Evolutionary conservation across 2,113 vertebrate species (phyloP).

Genomic region (Dasypus novemcinctus): DNA sequence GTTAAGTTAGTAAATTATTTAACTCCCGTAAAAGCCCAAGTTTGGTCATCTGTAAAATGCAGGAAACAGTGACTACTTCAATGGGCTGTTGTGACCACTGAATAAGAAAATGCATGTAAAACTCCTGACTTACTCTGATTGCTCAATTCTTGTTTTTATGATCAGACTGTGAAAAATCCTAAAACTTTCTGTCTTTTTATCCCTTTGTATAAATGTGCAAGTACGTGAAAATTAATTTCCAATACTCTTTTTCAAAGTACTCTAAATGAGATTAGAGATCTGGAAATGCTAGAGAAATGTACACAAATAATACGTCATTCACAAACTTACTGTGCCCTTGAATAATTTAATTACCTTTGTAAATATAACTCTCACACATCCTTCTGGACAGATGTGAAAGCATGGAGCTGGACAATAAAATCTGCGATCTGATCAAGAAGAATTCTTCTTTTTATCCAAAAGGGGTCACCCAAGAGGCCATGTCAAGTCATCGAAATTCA

Average conservation of each 20-base stretch:
- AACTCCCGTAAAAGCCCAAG: not conserved
- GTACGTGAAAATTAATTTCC: not conserved
- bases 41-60: not conserved
- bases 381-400: conserved; percentile 83
- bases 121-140: not conserved
- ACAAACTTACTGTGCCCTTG: not conserved
- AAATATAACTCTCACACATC: not conserved
- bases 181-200: not conserved
- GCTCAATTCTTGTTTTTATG: not conserved
- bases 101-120: not conserved
- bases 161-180: not conserved
- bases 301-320: not conserved
- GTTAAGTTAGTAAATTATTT: not conserved
- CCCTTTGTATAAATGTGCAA: not conserved
- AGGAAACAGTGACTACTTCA: not conserved
- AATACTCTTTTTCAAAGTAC: not conserved
- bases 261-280: not conserved
- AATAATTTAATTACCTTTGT: not conserved
- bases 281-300: not conserved
- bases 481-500: not conserved
- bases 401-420: conserved; percentile 81
- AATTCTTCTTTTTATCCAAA: not conserved
- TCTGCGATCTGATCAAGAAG: conserved; percentile 81
- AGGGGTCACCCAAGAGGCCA: conserved; percentile 35
- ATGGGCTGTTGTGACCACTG: not conserved